phyloP scores from a whole-genome alignment of 2,113 vertebrate species.

The Nesogale talazaci region DNA sequence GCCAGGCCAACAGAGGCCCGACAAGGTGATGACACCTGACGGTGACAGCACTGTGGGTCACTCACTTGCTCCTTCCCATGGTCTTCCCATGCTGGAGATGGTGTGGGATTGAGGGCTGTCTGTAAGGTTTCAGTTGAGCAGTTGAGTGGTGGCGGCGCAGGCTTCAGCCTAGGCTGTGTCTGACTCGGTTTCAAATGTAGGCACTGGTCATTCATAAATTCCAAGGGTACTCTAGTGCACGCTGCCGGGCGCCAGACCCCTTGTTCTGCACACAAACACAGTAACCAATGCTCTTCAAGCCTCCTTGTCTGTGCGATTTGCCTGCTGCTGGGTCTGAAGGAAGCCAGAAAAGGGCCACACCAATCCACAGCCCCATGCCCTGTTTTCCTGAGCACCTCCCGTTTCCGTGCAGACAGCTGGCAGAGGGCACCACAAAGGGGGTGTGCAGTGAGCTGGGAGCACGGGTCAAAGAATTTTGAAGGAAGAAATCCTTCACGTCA shows the following conservation, averaged over 20 bases:
- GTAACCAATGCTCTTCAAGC: background rate
- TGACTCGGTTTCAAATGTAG: background rate
- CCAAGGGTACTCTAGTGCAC: background rate
- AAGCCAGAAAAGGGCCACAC: background rate
- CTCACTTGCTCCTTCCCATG: accelerated
- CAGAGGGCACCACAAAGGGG: background rate
- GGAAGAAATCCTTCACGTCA: background rate
- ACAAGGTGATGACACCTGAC: background rate
- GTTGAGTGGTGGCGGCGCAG: background rate
- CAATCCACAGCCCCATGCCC: background rate
- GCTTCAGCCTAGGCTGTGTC: background rate
- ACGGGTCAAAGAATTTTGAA: no score
- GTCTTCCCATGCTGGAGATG: background rate
- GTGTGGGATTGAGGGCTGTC: background rate
- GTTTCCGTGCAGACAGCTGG: background rate
- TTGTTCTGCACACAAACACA: background rate
- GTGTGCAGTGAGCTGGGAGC: background rate
- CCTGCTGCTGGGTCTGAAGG: background rate
- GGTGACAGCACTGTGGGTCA: background rate
- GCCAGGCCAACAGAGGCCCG: background rate
- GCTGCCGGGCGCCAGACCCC: background rate
- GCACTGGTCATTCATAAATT: background rate
- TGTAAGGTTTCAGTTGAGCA: background rate
- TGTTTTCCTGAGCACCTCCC: background rate
- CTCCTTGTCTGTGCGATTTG: background rate